phyloP scores from a whole-genome alignment of 2,888 invertebrate genomes.

The Brachyptera putata region DNA sequence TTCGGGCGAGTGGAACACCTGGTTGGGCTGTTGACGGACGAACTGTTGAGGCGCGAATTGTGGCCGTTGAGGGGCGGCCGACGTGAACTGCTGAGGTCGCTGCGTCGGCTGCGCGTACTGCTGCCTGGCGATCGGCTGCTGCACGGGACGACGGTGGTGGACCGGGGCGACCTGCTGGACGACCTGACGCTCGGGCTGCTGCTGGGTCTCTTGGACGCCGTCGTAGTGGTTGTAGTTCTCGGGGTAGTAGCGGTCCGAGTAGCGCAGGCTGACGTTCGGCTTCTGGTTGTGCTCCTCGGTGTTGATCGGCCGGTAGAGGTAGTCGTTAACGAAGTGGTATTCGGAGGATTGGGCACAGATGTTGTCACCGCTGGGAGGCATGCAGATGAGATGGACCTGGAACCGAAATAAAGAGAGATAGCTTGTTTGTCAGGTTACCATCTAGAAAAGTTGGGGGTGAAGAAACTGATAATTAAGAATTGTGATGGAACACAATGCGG shows the following conservation, averaged over 20 bases:
- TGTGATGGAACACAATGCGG: too few species aligned
- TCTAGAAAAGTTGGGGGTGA: too few species aligned
- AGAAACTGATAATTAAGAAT: too few species aligned
- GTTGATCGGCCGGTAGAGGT: conserved; percentile 83
- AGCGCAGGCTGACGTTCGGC: conserved; percentile 73
- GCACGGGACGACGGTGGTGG: conserved; percentile 26
- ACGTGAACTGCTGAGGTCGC: conserved; percentile 57
- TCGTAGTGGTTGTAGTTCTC: conserved; percentile 68
- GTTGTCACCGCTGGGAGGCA: conserved; percentile 85
- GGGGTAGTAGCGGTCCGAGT: conserved; percentile 67
- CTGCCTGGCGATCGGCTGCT: conserved; percentile 40
- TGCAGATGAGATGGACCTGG: conserved; percentile 87
- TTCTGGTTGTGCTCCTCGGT: conserved; percentile 75
- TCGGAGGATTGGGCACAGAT: conserved; percentile 85
- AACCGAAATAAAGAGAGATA: not conserved
- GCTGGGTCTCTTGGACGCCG: conserved; percentile 48
- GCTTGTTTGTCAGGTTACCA: not conserved
- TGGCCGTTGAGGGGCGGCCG: conserved; percentile 8
- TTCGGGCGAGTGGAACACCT: conserved; percentile 80
- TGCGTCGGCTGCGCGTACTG: conserved; percentile 48
- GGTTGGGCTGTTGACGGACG: conserved; percentile 47
- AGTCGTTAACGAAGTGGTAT: conserved; percentile 90
- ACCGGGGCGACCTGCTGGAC: conserved; percentile 14
- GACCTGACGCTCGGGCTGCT: conserved; percentile 34
- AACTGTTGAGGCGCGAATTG: conserved; percentile 36